Evolutionary conservation across 2,797 vertebrate genomes (phyloP), one percentile per base, ranked within the genome.

Genomic region (Sebastes hubbsi): DNA sequence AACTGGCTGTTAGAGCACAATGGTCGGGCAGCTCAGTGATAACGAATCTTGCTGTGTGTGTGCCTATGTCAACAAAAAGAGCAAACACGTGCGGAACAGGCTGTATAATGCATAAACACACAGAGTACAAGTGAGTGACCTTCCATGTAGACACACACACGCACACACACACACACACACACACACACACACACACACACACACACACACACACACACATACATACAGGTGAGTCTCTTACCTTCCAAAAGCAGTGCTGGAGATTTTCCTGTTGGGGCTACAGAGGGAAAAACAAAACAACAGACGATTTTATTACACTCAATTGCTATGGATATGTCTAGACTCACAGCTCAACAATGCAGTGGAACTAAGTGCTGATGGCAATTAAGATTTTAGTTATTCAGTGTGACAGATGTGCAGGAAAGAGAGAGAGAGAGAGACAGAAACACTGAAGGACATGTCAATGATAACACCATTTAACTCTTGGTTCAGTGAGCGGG

Each of bases 241-340:
- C 98, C 98, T 97, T 94, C 98, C 98, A 89, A 99, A 99, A 38
- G 98, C 98, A 1, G 97, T 99, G 93, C 97, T 99, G 84, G 98
- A 96, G 88, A 99, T 99, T 94, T 99, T 99, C 81, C 97, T 95
- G 94, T 96, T 99, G 65, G 98, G 98, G 94, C 98, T 99, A 72
- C 24, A 93, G 14, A 80, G 59, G 74, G 29, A 91, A 54, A 81
- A 42, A 84, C 30, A 90, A 74, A 49, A 25, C 80, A 8, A 81
- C 8, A 54, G 20, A 70, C 9, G 67, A 27, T 29, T 58, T 72
- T 54, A 78, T 74, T 12, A 49, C 2, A 29, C 8, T 65, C 8
- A 83, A 54, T 25, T 65, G 14, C 2, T 42, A 66, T 3, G 4
- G 52, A 84, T 63, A 72, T 6, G 56, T 83, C 63, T 77, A 27